Base-by-base conservation (phyloP, 2,797 vertebrate species). In the Microctenopoma lineatum region DNA sequence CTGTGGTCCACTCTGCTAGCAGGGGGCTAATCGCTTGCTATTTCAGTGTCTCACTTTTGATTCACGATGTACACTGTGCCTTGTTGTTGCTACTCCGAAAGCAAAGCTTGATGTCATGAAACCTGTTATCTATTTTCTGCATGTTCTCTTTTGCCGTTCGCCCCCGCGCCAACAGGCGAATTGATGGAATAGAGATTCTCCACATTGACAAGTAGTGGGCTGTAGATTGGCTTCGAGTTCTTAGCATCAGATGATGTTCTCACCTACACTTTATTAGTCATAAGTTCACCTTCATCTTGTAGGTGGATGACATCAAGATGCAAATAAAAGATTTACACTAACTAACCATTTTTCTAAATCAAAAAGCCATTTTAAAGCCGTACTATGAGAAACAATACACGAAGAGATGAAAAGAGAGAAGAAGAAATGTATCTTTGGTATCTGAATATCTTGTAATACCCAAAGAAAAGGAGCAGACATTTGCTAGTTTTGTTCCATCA, bases 61-160 rank as follows among this genome's bases (percentile, higher is more conserved):
- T 83, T 79, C 78, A 68, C 64, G 57, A 71, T 66, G 32, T 34
- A 7, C 25, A 48, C 44, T 15, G 59, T 25, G 64, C 62, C 64
- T 73, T 54, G 78, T 73, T 54, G 78, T 52, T 73, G 73, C 69
- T 56, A 3, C 78, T 79, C 75, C 66, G 59, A 77, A 21, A 79
- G 57, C 63, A 85, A 78, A 81, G 62, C 57, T 75, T 67, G 77
- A 81, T 81, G 80, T 85, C 70, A 82, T 77, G 82, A 84, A 83
- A 86, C 66, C 83, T 79, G 76, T 90, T 84, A 84, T 86, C 83
- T 73, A 41, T 73, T 80, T 72, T 73, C 58, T 70, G 46, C 79
- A 79, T 80, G 61, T 50, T 75, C 60, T 66, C 59, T 56, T 75
- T 71, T 2, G 66, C 77, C 75, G 1, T 68, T 84, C 16, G 13